phyloP scores from a whole-genome alignment of 2,888 invertebrate species.

The Meiosimyza platycephala region DNA sequence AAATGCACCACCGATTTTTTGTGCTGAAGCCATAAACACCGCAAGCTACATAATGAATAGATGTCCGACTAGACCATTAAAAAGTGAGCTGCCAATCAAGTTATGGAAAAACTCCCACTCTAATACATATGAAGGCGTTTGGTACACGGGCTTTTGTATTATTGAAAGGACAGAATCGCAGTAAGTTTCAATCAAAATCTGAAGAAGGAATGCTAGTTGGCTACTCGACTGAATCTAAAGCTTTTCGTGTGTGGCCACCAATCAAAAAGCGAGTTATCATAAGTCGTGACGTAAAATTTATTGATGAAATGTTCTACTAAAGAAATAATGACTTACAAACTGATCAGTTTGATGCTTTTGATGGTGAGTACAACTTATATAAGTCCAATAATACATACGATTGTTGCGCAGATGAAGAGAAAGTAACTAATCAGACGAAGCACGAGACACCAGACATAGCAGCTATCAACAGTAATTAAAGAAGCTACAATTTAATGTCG shows the following conservation, averaged over 20 bases:
- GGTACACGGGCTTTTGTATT: conserved; percentile 35
- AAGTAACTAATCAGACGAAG: too few species aligned
- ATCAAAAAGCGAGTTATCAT: conserved; percentile 37
- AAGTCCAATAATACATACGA: too few species aligned
- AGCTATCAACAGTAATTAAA: too few species aligned
- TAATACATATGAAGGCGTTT: conserved; percentile 36
- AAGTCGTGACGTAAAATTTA: conserved; percentile 43
- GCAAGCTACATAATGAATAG: conserved; percentile 41
- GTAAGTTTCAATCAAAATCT: conserved; percentile 39
- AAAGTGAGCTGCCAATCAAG: conserved; percentile 37
- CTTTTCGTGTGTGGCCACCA: conserved; percentile 40
- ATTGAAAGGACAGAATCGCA: conserved; percentile 31
- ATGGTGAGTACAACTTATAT: too few species aligned
- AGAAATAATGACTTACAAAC: too few species aligned
- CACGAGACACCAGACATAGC: too few species aligned
- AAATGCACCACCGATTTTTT: conserved; percentile 35
- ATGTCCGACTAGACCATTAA: conserved; percentile 36
- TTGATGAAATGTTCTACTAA: conserved; percentile 15
- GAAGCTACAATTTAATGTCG: too few species aligned
- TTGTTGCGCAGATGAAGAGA: too few species aligned
- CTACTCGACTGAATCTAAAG: conserved; percentile 42
- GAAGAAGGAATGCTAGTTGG: conserved; percentile 39
- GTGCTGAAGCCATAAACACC: conserved; percentile 41
- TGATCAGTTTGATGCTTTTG: too few species aligned
- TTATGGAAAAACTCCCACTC: conserved; percentile 34